Evolutionary conservation across 2,888 invertebrate genomes (phyloP).

Genomic region (Globia sparganii): DNA sequence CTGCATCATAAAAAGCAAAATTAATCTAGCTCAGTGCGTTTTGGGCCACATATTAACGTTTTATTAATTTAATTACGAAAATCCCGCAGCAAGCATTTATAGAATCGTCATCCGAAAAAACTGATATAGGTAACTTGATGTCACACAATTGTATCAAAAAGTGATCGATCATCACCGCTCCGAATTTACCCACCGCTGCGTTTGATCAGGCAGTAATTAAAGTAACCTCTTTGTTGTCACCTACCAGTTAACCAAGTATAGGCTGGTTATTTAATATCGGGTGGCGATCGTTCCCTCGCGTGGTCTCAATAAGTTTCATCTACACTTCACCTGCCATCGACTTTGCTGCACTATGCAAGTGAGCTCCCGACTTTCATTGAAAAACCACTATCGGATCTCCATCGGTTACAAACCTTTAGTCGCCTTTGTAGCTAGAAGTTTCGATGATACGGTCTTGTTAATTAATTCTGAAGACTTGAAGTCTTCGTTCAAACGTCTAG

Average conservation of each 20-base stretch:
- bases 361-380: not conserved
- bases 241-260: not conserved
- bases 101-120: not conserved
- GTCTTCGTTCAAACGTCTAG: not conserved
- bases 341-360: not conserved
- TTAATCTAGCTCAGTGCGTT: slow-evolving; percentile 5
- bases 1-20: not conserved
- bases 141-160: not conserved
- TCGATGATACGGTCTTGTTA: not conserved
- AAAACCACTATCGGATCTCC: not conserved
- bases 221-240: not conserved
- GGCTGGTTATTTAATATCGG: not conserved
- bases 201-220: slow-evolving; percentile 5
- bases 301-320: not conserved
- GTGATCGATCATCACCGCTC: not conserved
- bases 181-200: slow-evolving; percentile 19
- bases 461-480: slow-evolving; percentile 7
- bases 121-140: not conserved
- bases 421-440: not conserved
- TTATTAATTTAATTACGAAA: not conserved
- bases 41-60: not conserved
- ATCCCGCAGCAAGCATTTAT: not conserved
- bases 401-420: not conserved
- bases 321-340: not conserved
- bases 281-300: not conserved